These are phyloP conservation scores for Pteria penguin DNA, from an alignment of 2,888 invertebrate species.

Conservation along the genomic window DNA sequence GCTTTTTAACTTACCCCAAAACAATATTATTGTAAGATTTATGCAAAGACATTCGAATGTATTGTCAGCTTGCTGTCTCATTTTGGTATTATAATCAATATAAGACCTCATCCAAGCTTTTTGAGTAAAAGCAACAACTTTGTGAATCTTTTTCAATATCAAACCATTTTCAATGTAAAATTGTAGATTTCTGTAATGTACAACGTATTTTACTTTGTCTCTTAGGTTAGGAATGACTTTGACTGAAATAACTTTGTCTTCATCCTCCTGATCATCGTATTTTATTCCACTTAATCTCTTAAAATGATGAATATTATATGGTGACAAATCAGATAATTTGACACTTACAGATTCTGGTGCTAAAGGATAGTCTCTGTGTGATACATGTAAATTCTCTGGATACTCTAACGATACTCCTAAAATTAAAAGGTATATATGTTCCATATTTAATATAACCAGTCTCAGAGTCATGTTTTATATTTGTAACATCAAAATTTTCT, in stretches of 20 bases:
- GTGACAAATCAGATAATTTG: constrained; percentile 37
- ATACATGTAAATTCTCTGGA: constrained; percentile 75
- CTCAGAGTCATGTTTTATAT: constrained; percentile 27
- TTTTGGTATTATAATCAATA: no score
- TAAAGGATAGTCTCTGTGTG: constrained; percentile 73
- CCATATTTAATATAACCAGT: no score
- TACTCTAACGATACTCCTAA: constrained; percentile 80
- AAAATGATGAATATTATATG: constrained; percentile 34
- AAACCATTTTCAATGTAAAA: constrained; percentile 65
- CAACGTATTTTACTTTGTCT: constrained; percentile 64
- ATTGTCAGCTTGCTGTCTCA: no score
- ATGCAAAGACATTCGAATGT: constrained; percentile 76
- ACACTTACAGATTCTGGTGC: constrained; percentile 58
- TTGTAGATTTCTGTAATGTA: constrained; percentile 75
- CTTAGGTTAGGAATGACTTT: constrained; percentile 44
- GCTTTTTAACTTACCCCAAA: no score
- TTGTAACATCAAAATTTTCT: constrained; percentile 24
- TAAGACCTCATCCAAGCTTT: constrained; percentile 73
- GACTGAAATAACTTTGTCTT: neutral
- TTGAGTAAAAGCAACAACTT: constrained; percentile 71
- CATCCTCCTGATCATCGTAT: no score
- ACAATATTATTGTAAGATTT: no score
- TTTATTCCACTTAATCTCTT: constrained; percentile 39
- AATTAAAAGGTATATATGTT: no score
- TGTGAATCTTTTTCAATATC: constrained; percentile 62